Percentiles rank a stretch among this genome's conserved stretches.
Evolutionary conservation across 2,888 invertebrate species (phyloP).

Genomic region (Dascillus cervinus): DNA sequence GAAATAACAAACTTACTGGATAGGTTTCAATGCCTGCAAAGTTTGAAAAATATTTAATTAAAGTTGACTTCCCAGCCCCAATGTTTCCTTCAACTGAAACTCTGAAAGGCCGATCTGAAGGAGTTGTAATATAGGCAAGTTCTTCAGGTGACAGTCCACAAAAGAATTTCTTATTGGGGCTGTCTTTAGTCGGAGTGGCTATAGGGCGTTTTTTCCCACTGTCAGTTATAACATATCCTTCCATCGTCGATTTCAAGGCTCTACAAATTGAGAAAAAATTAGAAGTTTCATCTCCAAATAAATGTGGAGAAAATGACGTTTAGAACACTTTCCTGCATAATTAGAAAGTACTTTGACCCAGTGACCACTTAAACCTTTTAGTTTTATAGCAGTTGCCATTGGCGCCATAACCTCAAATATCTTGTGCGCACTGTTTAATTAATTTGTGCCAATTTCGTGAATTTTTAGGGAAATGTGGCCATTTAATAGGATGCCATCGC

Average conservation of each 20-base stretch:
- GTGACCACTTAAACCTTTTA: background rate
- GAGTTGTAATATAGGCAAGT: conserved; percentile 32
- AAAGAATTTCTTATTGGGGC: conserved; percentile 27
- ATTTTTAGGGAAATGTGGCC: conserved; percentile 22
- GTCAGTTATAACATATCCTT: conserved; percentile 27
- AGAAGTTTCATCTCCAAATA: too few relatives aligned
- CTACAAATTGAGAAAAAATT: too few relatives aligned
- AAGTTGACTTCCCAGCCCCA: conserved; percentile 42
- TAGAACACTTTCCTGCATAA: background rate
- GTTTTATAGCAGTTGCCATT: conserved; percentile 3
- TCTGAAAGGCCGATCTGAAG: conserved; percentile 36
- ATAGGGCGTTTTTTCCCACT: conserved; percentile 23
- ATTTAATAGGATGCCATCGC: conserved; percentile 17
- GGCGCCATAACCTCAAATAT: conserved; percentile 18
- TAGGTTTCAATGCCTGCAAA: conserved; percentile 38
- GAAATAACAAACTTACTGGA: conserved; percentile 28
- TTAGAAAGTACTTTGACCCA: background rate
- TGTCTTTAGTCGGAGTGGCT: conserved; percentile 20
- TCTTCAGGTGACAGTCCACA: conserved; percentile 34
- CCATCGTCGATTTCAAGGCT: conserved; percentile 26
- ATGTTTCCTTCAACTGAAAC: conserved; percentile 44
- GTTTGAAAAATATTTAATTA: conserved; percentile 37
- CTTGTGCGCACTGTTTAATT: conserved; percentile 2
- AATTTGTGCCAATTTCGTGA: conserved; percentile 1
- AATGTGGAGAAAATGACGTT: too few relatives aligned